Evolutionary conservation across 2,113 vertebrate species (phyloP).

Genomic region (Procavia capensis): DNA sequence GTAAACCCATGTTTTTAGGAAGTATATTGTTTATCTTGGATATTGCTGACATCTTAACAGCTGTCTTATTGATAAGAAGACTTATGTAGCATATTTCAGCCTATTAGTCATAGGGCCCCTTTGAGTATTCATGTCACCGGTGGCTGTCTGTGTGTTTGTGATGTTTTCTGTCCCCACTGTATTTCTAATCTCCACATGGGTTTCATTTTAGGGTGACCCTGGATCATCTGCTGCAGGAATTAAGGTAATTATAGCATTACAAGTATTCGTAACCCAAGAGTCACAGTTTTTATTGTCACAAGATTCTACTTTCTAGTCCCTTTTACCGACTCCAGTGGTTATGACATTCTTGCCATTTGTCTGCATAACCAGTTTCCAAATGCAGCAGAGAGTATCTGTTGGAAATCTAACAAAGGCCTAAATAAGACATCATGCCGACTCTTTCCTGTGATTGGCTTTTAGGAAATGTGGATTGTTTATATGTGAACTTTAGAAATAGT

Average conservation of each 20-base stretch:
- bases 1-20: slow-evolving; percentile 29
- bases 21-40: slow-evolving; percentile 31
- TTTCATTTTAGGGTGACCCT: slow-evolving; percentile 93
- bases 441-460: slow-evolving; percentile 14
- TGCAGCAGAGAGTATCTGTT: neutral
- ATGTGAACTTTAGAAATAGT: neutral
- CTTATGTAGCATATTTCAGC: neutral
- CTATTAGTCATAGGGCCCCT: neutral
- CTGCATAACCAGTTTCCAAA: neutral
- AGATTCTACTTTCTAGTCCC: neutral
- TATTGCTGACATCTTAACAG: neutral
- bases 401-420: neutral
- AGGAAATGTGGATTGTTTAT: neutral
- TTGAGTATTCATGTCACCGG: neutral
- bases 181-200: slow-evolving; percentile 68
- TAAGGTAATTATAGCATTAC: slow-evolving; percentile 90
- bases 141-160: neutral
- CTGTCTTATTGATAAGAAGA: neutral
- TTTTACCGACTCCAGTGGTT: neutral
- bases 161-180: slow-evolving; percentile 27
- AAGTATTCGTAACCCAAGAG: neutral
- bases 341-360: neutral
- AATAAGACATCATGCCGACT: neutral
- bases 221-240: slow-evolving; percentile 99
- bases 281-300: slow-evolving; percentile 1